Evolutionary conservation across 2,797 vertebrate genomes (phyloP).

Genomic region (Propithecus deckenii): DNA sequence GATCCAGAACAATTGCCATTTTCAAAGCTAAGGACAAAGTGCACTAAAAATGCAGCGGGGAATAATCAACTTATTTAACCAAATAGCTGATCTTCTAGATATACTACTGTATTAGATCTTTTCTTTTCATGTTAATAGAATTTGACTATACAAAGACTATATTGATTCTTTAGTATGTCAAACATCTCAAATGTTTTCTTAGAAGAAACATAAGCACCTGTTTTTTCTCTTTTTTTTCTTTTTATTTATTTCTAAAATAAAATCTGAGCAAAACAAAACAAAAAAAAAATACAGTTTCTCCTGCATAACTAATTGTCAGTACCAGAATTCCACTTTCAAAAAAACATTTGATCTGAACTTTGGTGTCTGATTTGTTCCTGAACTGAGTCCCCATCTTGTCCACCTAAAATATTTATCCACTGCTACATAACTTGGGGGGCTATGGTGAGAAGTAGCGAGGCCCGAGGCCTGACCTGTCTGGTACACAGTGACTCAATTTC

Average conservation of each 20-base stretch:
- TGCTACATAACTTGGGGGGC: background rate
- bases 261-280: background rate
- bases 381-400: background rate
- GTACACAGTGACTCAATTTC: background rate
- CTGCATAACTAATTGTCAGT: background rate
- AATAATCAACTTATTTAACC: background rate
- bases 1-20: background rate
- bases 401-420: background rate
- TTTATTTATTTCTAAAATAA: background rate
- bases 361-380: background rate
- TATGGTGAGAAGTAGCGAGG: background rate
- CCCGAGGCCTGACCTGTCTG: background rate
- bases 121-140: background rate
- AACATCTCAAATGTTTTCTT: slow-evolving; percentile 16
- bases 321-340: background rate
- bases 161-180: background rate
- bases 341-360: background rate
- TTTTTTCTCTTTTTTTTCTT: background rate
- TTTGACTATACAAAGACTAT: background rate
- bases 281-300: background rate
- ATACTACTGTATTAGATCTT: background rate
- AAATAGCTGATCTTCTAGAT: background rate
- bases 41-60: background rate
- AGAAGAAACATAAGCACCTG: background rate
- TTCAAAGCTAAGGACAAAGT: background rate